A percentile compares a stretch with the other conserved stretches of the same genome.
phyloP scores from a whole-genome alignment of 2,888 invertebrate genomes.

The Dryococelus australis region DNA sequence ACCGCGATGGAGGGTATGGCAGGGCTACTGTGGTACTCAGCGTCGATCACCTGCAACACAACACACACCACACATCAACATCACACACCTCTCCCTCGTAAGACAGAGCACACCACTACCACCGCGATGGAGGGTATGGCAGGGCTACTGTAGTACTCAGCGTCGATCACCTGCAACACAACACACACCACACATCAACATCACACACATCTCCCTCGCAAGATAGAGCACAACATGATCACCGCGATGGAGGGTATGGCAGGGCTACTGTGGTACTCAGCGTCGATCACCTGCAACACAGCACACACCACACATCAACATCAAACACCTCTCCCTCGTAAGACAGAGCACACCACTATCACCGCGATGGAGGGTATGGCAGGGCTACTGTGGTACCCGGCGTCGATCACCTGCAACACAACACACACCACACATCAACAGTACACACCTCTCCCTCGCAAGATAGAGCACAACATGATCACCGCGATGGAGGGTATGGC shows the following conservation, averaged over 20 bases:
- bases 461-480: constrained; percentile 82
- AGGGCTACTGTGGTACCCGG: constrained; percentile 85
- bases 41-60: constrained; percentile 82
- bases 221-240: constrained; percentile 82
- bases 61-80: constrained; percentile 23
- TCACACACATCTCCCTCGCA: constrained; percentile 54
- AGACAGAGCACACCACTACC: constrained; percentile 82
- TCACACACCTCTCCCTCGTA: constrained; percentile 54
- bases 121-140: constrained; percentile 85
- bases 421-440: constrained; percentile 21
- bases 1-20: constrained; percentile 85
- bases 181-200: constrained; percentile 23
- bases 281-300: constrained; percentile 82
- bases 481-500: constrained; percentile 85
- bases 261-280: constrained; percentile 85
- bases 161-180: constrained; percentile 82
- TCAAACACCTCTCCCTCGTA: too few species aligned
- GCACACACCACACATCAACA: constrained; percentile 21
- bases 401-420: constrained; percentile 82
- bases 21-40: constrained; percentile 85
- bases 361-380: constrained; percentile 85
- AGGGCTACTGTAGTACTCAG: constrained; percentile 85
- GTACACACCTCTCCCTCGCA: too few species aligned
- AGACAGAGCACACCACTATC: constrained; percentile 82
- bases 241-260: constrained; percentile 85